Evolutionary conservation across 2,888 invertebrate genomes (phyloP), one percentile per base, ranked within the genome.

Genomic region (Latheticus oryzae): DNA sequence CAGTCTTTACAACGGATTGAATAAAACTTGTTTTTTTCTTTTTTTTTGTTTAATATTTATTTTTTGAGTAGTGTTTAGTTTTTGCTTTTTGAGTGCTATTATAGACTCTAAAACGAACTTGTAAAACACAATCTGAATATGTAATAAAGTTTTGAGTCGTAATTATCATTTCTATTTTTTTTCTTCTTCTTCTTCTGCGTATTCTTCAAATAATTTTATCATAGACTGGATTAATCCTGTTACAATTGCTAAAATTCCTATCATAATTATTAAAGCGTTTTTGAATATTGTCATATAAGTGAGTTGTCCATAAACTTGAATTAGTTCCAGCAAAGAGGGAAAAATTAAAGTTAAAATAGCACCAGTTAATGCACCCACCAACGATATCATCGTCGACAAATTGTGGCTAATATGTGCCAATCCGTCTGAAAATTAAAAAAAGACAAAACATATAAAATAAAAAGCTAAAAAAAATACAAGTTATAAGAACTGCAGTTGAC

Each of bases 281-380:
- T 35, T 43, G 13, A 52, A 19, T 1, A 16, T 16, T 3, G 7
- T 8, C 1, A 24, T 4, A 5, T 23, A 23, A 7, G 38, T 42
- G 9, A 11, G 7, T 2, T 12, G 2, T 66, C 78, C 79, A 80
- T 73, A 83, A 82, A 72, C 5, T 1, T 5, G 21, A 1, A 30
- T 16, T 63, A 93, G 79, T 68, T 94, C 90, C 58, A 93, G 87
- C 45, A 92, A 81, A 0, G 93, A 91, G 1, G 95, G 94, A 73
- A 94, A 90, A 33, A 94, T 83, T 24, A 95, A 81, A 0, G 93
- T 93, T 60, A 95, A 78, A 0, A 90, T 86, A 1, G 92, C 90
- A 60, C 91, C 90, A 73, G 91, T 91, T 0, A 94, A 82, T 0
- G 93, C 91, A 1, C 95, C 95, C 28, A 95, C 90, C 58, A 95